Evolutionary conservation across 2,888 invertebrate genomes (phyloP).

Genomic region (Agrotis exclamationis): DNA sequence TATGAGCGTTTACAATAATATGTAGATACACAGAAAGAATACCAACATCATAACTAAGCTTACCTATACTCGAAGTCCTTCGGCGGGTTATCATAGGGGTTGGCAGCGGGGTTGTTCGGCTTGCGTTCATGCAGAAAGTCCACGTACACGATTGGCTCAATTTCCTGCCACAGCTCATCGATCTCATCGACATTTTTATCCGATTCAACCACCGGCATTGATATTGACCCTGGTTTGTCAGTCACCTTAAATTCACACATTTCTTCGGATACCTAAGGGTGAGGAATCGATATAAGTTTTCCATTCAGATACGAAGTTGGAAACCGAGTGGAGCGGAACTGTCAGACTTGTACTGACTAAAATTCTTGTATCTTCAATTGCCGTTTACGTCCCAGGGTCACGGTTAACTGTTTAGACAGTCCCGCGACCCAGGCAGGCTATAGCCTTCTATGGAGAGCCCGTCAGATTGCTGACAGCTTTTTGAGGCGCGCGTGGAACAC

Average conservation of each 20-base stretch:
- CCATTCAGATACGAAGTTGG: neutral
- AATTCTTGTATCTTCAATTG: neutral
- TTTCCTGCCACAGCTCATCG: conserved; percentile 75
- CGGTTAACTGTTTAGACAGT: too few species aligned
- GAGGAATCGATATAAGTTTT: neutral
- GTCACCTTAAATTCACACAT: too few species aligned
- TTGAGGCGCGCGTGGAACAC: too few species aligned
- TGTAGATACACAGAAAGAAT: too few species aligned
- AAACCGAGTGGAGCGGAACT: neutral
- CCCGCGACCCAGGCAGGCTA: too few species aligned
- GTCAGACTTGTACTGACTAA: neutral
- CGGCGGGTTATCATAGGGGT: conserved; percentile 83
- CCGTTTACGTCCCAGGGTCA: too few species aligned
- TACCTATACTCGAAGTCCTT: conserved; percentile 84
- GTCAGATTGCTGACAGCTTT: too few species aligned
- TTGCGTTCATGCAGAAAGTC: conserved; percentile 80
- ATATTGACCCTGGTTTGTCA: too few species aligned
- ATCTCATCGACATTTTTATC: conserved; percentile 30
- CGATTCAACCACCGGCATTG: conserved; percentile 62
- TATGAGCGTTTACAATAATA: too few species aligned
- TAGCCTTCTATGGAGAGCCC: too few species aligned
- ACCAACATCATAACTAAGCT: conserved; percentile 4
- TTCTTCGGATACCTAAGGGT: conserved; percentile 32
- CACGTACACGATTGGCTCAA: conserved; percentile 77
- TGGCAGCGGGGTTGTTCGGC: conserved; percentile 68